Evolutionary conservation across 2,797 vertebrate genomes (phyloP), one percentile per base, ranked within the genome.

Genomic region (Melanotaenia trifasciata): DNA sequence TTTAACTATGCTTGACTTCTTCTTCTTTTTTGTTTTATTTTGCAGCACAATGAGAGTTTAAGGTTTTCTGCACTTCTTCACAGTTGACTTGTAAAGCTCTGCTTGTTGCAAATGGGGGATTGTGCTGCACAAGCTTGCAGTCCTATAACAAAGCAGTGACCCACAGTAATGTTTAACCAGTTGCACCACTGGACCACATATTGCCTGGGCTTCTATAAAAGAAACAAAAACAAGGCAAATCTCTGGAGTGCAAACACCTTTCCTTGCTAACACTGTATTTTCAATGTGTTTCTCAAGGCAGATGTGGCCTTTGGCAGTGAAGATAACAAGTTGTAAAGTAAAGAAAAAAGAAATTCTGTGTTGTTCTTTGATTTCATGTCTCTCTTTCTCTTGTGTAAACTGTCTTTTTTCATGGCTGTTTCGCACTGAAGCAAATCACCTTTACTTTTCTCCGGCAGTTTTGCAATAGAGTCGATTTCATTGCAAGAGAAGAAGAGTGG

Each of bases 31-130:
- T 16, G 1, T 5, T 1, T 16, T 1, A 20, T 20, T 45, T 76
- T 86, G 81, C 76, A 67, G 81, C 80, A 81, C 84, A 91, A 64
- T 90, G 76, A 89, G 74, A 90, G 87, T 83, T 73, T 87, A 59
- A 69, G 83, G 68, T 76, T 80, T 80, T 66, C 54, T 79, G 43
- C 60, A 66, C 72, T 80, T 67, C 57, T 89, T 84, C 74, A 78
- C 87, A 88, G 78, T 86, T 64, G 56, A 70, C 74, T 79, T 76
- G 60, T 73, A 88, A 87, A 72, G 60, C 57, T 58, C 58, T 64
- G 54, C 77, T 75, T 26, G 32, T 76, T 85, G 78, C 50, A 20
- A 68, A 85, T 59, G 69, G 64, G 76, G 62, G 73, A 56, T 63
- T 78, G 70, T 68, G 14, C 79, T 66, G 58, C 74, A 67, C 68